phyloP scores from a whole-genome alignment of 2,797 vertebrate genomes.

The Acanthis flammea region DNA sequence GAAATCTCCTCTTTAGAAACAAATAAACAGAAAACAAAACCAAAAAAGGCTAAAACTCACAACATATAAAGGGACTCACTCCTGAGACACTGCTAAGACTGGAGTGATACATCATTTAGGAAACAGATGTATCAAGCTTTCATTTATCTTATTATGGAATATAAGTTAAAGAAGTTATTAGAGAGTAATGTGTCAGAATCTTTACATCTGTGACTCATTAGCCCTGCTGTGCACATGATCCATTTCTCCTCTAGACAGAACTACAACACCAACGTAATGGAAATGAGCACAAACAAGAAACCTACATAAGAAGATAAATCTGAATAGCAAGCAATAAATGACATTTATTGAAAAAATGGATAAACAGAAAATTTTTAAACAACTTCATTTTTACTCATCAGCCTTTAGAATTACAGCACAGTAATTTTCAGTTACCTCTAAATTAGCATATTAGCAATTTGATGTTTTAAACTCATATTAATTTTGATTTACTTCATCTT shows the following conservation, averaged over 20 bases:
- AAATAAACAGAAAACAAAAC: slow-evolving; percentile 21
- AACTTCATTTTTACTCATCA: background rate
- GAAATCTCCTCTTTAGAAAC: slow-evolving; percentile 6
- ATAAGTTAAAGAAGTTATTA: slow-evolving; percentile 72
- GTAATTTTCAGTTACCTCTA: background rate
- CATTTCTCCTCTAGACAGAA: slow-evolving; percentile 56
- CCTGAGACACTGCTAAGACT: slow-evolving; percentile 21
- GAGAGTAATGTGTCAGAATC: slow-evolving; percentile 63
- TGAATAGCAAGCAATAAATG: slow-evolving; percentile 40
- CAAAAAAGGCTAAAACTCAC: slow-evolving; percentile 5
- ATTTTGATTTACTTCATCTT: background rate
- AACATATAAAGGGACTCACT: background rate
- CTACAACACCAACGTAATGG: slow-evolving; percentile 15
- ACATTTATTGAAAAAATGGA: slow-evolving; percentile 49
- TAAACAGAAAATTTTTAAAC: slow-evolving; percentile 49
- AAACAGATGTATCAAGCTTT: slow-evolving; percentile 72
- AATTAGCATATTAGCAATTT: background rate
- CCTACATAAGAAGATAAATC: slow-evolving; percentile 38
- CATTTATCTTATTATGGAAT: slow-evolving; percentile 69
- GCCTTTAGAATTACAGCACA: background rate
- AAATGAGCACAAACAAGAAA: slow-evolving; percentile 66
- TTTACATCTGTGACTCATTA: slow-evolving; percentile 81
- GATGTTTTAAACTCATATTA: background rate
- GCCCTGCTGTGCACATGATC: slow-evolving; percentile 58
- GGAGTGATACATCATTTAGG: slow-evolving; percentile 53